Evolutionary conservation across 2,797 vertebrate species (phyloP).

Genomic region (Cuculus canorus): DNA sequence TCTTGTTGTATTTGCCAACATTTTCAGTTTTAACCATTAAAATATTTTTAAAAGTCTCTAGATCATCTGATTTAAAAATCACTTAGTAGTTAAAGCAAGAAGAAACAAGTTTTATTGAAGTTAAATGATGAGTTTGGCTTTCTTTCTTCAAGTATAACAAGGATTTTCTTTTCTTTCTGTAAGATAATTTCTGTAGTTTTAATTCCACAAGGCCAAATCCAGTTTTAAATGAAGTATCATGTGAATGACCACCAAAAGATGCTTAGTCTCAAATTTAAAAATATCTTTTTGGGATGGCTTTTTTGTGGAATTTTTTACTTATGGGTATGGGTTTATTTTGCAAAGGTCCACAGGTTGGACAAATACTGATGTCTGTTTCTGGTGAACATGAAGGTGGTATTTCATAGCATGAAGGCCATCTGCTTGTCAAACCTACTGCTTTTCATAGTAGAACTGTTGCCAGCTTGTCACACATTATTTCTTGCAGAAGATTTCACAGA

Average conservation of each 20-base stretch:
- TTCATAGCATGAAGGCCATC: not conserved
- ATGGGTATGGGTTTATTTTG: not conserved
- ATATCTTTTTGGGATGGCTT: not conserved
- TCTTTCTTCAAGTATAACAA: not conserved
- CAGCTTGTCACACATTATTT: not conserved
- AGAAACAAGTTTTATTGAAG: not conserved
- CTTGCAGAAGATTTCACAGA: not conserved
- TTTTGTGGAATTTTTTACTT: not conserved
- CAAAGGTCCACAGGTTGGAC: not conserved
- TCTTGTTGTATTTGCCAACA: not conserved
- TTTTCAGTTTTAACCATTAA: not conserved
- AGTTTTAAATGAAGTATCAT: not conserved
- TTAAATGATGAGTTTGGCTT: not conserved
- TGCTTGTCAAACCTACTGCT: not conserved
- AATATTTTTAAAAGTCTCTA: not conserved
- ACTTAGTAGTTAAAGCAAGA: not conserved
- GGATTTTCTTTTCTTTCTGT: not conserved
- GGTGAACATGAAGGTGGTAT: not conserved
- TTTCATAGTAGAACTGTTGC: not conserved
- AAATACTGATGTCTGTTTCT: not conserved
- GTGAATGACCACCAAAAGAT: not conserved
- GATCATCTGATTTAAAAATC: not conserved
- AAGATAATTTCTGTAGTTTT: not conserved
- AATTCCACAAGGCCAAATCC: not conserved
- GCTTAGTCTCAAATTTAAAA: not conserved